These are phyloP conservation scores for Cyanoramphus novaezelandiae DNA, from an alignment of 2,113 vertebrate genomes.

Conservation along the genomic window DNA sequence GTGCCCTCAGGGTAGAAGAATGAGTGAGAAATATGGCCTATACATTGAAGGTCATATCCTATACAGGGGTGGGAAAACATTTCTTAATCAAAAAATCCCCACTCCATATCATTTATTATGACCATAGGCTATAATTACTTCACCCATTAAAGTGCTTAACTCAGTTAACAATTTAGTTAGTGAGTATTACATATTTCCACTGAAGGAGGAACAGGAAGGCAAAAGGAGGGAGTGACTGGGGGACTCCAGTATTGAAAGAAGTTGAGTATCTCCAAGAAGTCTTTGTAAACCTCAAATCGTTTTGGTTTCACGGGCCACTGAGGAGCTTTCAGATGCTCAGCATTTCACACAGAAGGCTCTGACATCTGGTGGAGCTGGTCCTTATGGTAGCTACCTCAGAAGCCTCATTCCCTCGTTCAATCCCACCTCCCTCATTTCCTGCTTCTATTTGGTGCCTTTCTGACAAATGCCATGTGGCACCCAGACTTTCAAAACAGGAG, in stretches of 20 bases:
- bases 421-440: background rate
- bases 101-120: background rate
- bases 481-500: background rate
- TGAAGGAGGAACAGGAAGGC: background rate
- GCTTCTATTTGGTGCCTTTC: background rate
- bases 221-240: background rate
- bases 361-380: background rate
- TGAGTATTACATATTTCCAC: background rate
- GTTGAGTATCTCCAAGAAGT: background rate
- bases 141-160: constrained; percentile 23
- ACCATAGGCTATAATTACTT: constrained; percentile 41
- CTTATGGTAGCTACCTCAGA: background rate
- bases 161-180: constrained; percentile 11
- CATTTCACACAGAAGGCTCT: background rate
- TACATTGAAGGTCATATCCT: constrained; percentile 13
- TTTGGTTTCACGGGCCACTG: background rate
- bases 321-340: background rate
- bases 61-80: background rate
- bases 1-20: background rate
- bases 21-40: constrained; percentile 3
- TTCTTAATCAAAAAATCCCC: constrained; percentile 3
- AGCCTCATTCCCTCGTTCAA: background rate
- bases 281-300: background rate
- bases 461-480: background rate
- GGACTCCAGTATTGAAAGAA: background rate